Percentiles rank a stretch among this genome's conserved stretches.
Evolutionary conservation across 2,797 vertebrate species (phyloP).

Genomic region (Macroramphosus scolopax): DNA sequence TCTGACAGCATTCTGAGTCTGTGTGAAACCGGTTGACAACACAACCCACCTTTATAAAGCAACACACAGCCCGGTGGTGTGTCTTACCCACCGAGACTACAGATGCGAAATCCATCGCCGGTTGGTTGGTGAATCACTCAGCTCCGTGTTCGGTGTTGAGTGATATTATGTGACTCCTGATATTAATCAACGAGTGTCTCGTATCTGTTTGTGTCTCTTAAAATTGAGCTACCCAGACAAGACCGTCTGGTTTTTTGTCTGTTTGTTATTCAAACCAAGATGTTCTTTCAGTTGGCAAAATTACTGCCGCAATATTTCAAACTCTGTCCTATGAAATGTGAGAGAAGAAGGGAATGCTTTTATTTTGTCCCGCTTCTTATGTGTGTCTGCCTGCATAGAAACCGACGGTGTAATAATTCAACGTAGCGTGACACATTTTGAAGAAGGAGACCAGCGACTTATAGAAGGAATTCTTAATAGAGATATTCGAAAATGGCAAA

Average conservation of each 20-base stretch:
- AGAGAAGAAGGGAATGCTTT: conserved; percentile 35
- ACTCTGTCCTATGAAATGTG: conserved; percentile 20
- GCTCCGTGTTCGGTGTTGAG: conserved; percentile 12
- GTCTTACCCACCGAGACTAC: conserved; percentile 19
- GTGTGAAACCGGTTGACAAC: conserved; percentile 3
- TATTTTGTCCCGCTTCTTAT: conserved; percentile 9
- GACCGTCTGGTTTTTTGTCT: conserved; percentile 21
- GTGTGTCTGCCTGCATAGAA: conserved; percentile 13
- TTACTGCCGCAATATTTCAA: conserved; percentile 27
- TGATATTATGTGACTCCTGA: conserved; percentile 29
- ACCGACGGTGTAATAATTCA: background rate
- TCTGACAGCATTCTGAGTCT: conserved; percentile 13
- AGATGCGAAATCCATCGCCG: conserved; percentile 33
- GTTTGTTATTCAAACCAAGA: conserved; percentile 30
- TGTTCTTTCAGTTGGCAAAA: conserved; percentile 36
- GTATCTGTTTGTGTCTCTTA: conserved; percentile 22
- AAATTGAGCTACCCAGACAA: conserved; percentile 15
- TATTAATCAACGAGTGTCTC: conserved; percentile 20
- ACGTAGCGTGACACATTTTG: too few species aligned
- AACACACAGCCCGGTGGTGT: conserved; percentile 19
- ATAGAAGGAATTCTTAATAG: too few species aligned
- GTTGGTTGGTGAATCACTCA: conserved; percentile 24
- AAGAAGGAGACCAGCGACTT: too few species aligned
- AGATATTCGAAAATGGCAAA: too few species aligned
- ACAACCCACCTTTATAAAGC: conserved; percentile 17